phyloP scores from a whole-genome alignment of 2,888 invertebrate species.

The Timema podura region DNA sequence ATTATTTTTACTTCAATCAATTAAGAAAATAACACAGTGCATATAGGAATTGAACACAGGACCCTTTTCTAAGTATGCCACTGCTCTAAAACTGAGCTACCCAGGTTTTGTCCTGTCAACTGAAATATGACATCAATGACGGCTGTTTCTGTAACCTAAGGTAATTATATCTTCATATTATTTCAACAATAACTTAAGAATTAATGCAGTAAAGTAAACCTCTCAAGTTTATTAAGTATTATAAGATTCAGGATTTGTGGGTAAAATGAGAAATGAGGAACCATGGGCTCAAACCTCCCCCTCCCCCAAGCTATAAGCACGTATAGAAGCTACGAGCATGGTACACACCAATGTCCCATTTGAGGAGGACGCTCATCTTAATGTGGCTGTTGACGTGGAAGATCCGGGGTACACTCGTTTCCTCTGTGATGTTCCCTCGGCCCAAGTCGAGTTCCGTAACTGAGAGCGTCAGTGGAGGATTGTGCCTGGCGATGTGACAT shows the following conservation, averaged over 20 bases:
- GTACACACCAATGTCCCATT: constrained; percentile 38
- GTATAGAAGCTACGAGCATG: no score
- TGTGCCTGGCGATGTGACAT: constrained; percentile 27
- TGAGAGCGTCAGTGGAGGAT: constrained; percentile 40
- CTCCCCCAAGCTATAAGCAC: no score
- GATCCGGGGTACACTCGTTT: constrained; percentile 31
- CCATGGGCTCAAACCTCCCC: no score
- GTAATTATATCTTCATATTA: no score
- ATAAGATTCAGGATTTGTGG: constrained; percentile 23
- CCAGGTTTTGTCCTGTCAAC: constrained; percentile 5
- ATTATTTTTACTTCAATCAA: no score
- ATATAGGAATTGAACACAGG: no score
- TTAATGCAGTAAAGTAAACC: not conserved
- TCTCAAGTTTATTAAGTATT: not conserved
- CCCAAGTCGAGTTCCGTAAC: constrained; percentile 43
- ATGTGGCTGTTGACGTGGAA: constrained; percentile 38
- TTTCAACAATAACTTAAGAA: constrained; percentile 1
- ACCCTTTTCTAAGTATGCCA: no score
- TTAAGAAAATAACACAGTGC: no score
- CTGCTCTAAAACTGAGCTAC: no score
- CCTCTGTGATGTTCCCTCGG: constrained; percentile 29
- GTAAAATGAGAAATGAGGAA: no score
- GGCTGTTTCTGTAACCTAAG: no score
- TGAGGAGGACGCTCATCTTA: constrained; percentile 33
- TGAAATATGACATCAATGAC: no score